Conservation (phyloP, 1,140 invertebrate genomes). For the Notospermus geniculatus region DNA sequence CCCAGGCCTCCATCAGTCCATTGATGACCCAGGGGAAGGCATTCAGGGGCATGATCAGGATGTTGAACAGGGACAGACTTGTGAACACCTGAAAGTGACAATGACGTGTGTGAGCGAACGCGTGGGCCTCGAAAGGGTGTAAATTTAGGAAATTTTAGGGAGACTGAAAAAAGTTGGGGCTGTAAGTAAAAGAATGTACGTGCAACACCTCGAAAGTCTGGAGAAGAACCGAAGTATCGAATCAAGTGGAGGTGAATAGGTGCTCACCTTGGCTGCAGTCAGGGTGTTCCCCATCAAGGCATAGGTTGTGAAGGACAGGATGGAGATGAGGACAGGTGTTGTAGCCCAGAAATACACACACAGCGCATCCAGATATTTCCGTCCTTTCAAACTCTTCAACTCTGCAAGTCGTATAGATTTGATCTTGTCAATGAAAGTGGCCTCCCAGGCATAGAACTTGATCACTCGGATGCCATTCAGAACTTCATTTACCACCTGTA, state of each 20-base stretch:
- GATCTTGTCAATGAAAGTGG: conserved; percentile 74
- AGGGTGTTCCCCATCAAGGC: conserved; percentile 78
- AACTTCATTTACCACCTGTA: conserved; percentile 77
- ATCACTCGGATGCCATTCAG: conserved; percentile 83
- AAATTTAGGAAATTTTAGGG: too few species aligned
- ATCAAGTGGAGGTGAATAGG: background rate
- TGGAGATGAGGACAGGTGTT: conserved; percentile 92
- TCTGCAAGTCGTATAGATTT: conserved; percentile 48
- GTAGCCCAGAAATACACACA: conserved; percentile 99
- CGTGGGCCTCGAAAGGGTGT: too few species aligned
- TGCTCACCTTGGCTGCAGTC: conserved; percentile 77
- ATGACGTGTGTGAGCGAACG: too few species aligned
- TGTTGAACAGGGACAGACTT: conserved; percentile 89
- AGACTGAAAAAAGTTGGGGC: too few species aligned
- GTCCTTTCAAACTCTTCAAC: conserved; percentile 57
- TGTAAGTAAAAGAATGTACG: too few species aligned
- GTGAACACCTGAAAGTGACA: conserved; percentile 80
- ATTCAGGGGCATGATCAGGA: conserved; percentile 94
- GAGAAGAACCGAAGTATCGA: background rate
- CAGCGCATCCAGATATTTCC: conserved; percentile 97
- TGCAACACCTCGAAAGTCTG: too few species aligned
- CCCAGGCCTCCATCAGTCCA: conserved; percentile 86
- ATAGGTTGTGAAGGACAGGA: conserved; percentile 88
- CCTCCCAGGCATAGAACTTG: conserved; percentile 93
- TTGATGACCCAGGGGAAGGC: conserved; percentile 98